Evolutionary conservation across 2,797 vertebrate genomes (phyloP).

Genomic region (Pantherophis alleghaniensis): DNA sequence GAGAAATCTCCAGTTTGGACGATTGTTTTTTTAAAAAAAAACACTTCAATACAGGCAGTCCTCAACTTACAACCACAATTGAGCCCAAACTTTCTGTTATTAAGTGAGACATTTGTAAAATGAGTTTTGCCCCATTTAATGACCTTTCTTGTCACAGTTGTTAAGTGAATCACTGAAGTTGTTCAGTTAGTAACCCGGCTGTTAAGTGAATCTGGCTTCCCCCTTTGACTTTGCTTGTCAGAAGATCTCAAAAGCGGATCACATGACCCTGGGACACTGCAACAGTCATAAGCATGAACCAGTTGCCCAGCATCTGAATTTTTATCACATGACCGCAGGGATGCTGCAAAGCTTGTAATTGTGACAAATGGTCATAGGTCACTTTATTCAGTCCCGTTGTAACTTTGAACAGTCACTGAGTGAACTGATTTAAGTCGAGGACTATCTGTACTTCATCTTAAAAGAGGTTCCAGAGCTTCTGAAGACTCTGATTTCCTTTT

Average conservation of each 20-base stretch:
- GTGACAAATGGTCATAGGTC: no score
- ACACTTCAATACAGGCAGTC: neutral
- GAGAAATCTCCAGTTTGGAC: neutral
- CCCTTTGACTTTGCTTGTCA: no score
- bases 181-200: neutral
- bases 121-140: neutral
- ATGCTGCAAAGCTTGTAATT: no score
- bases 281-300: no score
- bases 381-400: no score
- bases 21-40: neutral
- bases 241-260: no score
- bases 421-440: no score
- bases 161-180: no score
- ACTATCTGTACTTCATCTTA: neutral
- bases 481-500: neutral
- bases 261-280: no score
- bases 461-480: constrained; percentile 11
- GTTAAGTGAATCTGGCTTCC: neutral
- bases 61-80: neutral
- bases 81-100: neutral
- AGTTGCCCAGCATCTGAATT: no score
- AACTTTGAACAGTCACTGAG: no score
- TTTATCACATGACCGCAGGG: no score
- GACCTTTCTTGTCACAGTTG: neutral
- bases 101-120: neutral